Evolutionary conservation across 2,113 vertebrate genomes (phyloP).

Genomic region (Myocastor coypus): DNA sequence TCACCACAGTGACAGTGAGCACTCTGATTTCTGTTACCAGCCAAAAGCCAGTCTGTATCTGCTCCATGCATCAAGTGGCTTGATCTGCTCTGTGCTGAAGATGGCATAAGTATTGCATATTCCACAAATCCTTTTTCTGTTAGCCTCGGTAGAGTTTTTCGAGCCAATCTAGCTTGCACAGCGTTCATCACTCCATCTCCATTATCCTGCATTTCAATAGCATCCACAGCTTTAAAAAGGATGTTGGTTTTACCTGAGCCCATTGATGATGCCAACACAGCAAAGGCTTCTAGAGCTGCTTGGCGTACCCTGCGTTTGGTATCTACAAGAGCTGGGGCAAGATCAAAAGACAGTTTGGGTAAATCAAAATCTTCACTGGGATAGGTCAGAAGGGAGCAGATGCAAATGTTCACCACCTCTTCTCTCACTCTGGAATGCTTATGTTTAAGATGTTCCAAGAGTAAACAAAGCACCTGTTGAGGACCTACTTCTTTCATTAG

Average conservation of each 20-base stretch:
- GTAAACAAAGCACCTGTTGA: conserved; percentile 88
- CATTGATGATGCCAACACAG: conserved; percentile 88
- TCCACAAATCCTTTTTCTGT: conserved; percentile 89
- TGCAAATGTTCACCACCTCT: conserved; percentile 91
- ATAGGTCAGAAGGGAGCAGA: conserved; percentile 89
- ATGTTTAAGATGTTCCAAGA: conserved; percentile 90
- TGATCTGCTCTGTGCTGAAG: conserved; percentile 82
- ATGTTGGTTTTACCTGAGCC: conserved; percentile 88
- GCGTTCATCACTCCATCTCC: conserved; percentile 91
- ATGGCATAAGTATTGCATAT: conserved; percentile 89
- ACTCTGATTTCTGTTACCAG: conserved; percentile 89
- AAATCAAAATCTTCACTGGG: conserved; percentile 91
- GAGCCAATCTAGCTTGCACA: conserved; percentile 92
- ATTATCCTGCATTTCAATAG: conserved; percentile 89
- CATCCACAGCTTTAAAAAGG: conserved; percentile 91
- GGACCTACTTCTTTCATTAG: conserved; percentile 90
- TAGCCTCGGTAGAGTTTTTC: conserved; percentile 89
- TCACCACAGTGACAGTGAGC: conserved; percentile 87
- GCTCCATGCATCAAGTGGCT: conserved; percentile 84
- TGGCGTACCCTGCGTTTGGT: conserved; percentile 92
- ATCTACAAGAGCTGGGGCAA: conserved; percentile 92
- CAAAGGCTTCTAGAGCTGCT: conserved; percentile 92
- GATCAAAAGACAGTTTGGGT: conserved; percentile 88
- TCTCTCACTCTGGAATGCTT: conserved; percentile 91
- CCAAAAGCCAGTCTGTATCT: conserved; percentile 93